Evolutionary conservation across 2,888 invertebrate genomes (phyloP).

Genomic region (Phlogophora meticulosa): DNA sequence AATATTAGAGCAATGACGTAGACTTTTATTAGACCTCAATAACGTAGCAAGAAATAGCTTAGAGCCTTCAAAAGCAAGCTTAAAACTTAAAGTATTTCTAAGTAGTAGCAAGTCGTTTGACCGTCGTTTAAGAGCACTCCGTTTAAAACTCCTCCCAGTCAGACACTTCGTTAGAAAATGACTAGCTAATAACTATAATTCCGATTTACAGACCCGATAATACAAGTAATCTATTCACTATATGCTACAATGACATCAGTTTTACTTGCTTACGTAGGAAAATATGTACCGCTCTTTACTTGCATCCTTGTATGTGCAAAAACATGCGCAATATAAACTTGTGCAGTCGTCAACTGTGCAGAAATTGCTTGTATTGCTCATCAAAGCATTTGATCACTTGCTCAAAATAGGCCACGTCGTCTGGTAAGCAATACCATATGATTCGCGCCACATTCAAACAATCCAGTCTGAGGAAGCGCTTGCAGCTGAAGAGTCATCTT

Average conservation of each 20-base stretch:
- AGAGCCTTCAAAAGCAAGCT: background rate
- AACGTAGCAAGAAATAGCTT: background rate
- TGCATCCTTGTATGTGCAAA: background rate
- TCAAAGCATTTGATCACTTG: conserved; percentile 6
- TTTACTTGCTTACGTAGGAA: no score
- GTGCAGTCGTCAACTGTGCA: background rate
- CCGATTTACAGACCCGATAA: conserved; percentile 1
- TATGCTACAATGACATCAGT: background rate
- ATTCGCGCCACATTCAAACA: background rate
- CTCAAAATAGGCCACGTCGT: conserved; percentile 25
- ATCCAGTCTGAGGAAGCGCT: conserved; percentile 14
- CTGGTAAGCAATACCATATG: conserved; percentile 30
- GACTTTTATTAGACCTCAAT: background rate
- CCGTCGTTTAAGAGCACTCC: conserved; percentile 15
- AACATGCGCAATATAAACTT: background rate
- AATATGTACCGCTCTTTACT: background rate
- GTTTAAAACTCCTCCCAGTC: conserved; percentile 13
- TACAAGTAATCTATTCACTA: background rate
- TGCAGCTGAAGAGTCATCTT: conserved; percentile 1
- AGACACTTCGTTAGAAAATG: conserved; percentile 21
- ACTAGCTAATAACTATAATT: conserved; percentile 23
- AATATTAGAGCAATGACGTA: background rate
- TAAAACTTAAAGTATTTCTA: conserved; percentile 1
- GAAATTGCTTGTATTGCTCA: conserved; percentile 1
- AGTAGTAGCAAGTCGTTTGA: conserved; percentile 7